Evolutionary conservation across 2,797 vertebrate genomes (phyloP), one percentile per base, ranked within the genome.

Genomic region (Serranus cabrilla): DNA sequence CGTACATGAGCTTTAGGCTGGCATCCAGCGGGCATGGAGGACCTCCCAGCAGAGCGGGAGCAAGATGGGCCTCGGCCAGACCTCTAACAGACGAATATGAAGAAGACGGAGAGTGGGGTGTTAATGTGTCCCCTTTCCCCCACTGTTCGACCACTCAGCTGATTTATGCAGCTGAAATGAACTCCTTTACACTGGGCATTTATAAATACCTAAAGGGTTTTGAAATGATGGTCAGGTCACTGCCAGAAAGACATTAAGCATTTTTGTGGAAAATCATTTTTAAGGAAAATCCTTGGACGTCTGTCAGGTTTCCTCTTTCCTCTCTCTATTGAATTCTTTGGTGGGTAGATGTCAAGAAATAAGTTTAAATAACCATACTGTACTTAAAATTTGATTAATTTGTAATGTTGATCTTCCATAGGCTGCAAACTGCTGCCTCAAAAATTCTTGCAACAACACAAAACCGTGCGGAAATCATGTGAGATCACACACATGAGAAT

Each of bases 11-110:
- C 81, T 87, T 86, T 92, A 91, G 93, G 93, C 92, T 82, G 78
- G 71, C 86, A 89, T 94, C 93, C 93, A 93, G 82, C 84, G 65
- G 85, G 87, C 90, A 85, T 3, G 14, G 73, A 80, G 78, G 74
- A 69, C 77, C 83, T 90, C 89, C 91, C 86, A 80, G 84, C 77
- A 60, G 83, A 83, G 82, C 73, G 9, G 70, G 59, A 84, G 76
- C 63, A 55, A 75, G 77, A 86, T 77, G 78, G 83, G 85, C 81
- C 58, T 77, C 42, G 79, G 86, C 89, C 86, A 87, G 82, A 39
- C 74, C 74, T 78, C 76, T 60, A 79, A 67, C 62, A 12, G 76
- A 79, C 67, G 52, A 70, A 71, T 81, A 65, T 75, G 75, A 70
- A 75, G 74, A 82, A 80, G 65, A 83, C 49, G 27, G 65, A 42